phyloP scores from a whole-genome alignment of 37 sponge, comb jelly and placozoan species.

The Beroe forskalii region DNA sequence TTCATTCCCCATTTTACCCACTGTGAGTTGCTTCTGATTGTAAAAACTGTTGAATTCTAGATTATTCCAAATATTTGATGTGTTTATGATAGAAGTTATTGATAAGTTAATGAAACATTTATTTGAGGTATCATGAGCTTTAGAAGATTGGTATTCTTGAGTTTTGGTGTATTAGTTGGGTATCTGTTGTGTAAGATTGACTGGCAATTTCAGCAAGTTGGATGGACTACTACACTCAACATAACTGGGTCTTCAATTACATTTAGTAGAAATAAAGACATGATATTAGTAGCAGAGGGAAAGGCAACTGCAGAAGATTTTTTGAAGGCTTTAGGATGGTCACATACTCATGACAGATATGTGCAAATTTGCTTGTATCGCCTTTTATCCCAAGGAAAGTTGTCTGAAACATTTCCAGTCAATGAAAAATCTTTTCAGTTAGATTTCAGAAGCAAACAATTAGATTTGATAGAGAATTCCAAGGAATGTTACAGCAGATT shows the following conservation, averaged over 20 bases:
- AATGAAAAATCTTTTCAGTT: background rate
- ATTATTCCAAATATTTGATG: no score
- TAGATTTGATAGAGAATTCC: background rate
- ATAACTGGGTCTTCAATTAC: conserved; percentile 12
- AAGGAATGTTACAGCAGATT: background rate
- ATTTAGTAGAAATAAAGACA: background rate
- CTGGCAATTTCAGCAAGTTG: conserved; percentile 7
- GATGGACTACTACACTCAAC: background rate
- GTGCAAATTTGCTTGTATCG: conserved; percentile 12
- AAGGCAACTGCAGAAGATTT: background rate
- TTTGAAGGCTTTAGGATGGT: conserved; percentile 20
- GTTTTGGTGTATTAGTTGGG: background rate
- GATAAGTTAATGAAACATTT: no score
- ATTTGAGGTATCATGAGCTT: no score
- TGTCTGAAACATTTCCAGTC: background rate
- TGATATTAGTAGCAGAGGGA: background rate
- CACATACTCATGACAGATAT: conserved; percentile 11
- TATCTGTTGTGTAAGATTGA: background rate
- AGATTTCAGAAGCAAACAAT: background rate
- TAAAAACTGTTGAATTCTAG: no score
- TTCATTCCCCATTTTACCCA: no score
- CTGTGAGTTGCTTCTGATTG: no score
- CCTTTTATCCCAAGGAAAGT: background rate
- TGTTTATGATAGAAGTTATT: no score
- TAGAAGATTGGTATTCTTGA: no score